These are phyloP conservation scores for Nymphicus hollandicus DNA, from an alignment of 2,113 vertebrate species.

Conservation along the genomic window DNA sequence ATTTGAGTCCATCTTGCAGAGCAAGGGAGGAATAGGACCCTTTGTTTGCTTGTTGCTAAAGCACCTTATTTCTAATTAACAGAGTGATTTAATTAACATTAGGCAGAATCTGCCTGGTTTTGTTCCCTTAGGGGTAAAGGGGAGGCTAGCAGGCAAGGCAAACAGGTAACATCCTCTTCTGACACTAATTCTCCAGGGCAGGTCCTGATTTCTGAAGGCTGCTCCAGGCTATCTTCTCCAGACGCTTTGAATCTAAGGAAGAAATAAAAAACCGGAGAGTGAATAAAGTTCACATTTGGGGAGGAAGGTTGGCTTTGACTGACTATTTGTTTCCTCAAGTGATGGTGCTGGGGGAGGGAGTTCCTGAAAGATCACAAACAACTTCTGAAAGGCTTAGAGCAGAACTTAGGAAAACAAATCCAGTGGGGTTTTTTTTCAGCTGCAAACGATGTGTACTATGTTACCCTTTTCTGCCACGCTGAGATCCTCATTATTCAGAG, in stretches of 20 bases:
- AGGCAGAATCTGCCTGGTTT: conserved; percentile 12
- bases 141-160: conserved; percentile 26
- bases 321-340: neutral
- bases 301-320: conserved; percentile 12
- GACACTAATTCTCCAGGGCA: conserved; percentile 39
- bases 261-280: neutral
- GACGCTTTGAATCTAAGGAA: neutral
- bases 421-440: neutral
- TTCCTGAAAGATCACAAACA: neutral
- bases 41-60: conserved; percentile 62
- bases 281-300: conserved; percentile 25
- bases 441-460: neutral
- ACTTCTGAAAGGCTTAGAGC: neutral
- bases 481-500: neutral
- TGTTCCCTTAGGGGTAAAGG: conserved; percentile 2
- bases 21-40: neutral
- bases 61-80: conserved; percentile 63
- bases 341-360: neutral
- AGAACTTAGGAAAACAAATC: neutral
- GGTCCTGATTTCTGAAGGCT: conserved; percentile 35
- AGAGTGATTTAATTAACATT: conserved; percentile 56
- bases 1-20: neutral
- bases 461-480: neutral
- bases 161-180: conserved; percentile 53
- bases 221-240: conserved; percentile 20